Evolutionary conservation across 2,113 vertebrate species (phyloP).

Genomic region (Osmerus mordax): DNA sequence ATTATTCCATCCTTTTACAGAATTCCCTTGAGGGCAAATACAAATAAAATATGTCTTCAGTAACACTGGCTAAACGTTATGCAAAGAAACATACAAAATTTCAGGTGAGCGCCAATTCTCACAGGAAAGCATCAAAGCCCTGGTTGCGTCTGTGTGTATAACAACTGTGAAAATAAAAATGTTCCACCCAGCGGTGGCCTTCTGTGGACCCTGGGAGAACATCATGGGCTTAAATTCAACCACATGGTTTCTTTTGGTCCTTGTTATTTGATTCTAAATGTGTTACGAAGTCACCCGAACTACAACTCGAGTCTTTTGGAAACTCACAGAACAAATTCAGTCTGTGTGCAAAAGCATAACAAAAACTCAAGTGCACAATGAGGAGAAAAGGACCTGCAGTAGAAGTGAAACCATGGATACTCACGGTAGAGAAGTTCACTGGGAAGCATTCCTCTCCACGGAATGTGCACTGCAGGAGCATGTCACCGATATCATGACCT

Average conservation of each 20-base stretch:
- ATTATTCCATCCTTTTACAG: no score
- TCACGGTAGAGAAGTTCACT: slow-evolving; percentile 83
- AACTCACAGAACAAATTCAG: not conserved
- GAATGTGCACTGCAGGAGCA: slow-evolving; percentile 86
- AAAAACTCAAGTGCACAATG: slow-evolving; percentile 10
- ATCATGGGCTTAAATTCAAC: not conserved
- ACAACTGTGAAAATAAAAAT: not conserved
- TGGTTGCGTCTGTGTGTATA: not conserved
- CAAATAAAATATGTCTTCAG: no score
- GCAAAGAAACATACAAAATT: not conserved
- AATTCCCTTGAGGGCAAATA: no score
- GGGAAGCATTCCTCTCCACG: slow-evolving; percentile 75
- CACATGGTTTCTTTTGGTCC: not conserved
- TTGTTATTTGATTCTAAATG: no score
- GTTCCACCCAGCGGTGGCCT: not conserved
- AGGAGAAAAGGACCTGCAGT: not conserved
- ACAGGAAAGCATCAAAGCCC: not conserved
- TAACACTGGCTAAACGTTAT: no score
- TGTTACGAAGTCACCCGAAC: no score
- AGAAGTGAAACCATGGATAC: slow-evolving; percentile 57
- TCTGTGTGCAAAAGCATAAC: slow-evolving; percentile 13
- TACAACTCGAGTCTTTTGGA: no score
- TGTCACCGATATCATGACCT: slow-evolving; percentile 82
- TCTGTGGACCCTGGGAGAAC: not conserved
- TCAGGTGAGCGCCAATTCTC: not conserved